A percentile compares a stretch with the other conserved stretches of the same genome.
Conservation (phyloP, 2,113 vertebrate species). For the Tringa solitaria region DNA sequence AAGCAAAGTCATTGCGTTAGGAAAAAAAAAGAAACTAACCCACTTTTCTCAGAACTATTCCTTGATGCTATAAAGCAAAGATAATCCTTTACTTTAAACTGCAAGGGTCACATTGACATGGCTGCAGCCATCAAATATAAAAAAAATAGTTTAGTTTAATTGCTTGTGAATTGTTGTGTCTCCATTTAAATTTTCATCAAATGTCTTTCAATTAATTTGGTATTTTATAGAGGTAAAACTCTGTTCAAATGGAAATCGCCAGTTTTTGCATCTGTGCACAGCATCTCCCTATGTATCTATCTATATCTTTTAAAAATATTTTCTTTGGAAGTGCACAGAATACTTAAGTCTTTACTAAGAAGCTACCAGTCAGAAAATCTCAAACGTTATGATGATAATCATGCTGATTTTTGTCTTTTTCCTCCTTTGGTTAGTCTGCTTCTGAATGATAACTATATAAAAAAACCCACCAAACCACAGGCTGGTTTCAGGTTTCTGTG, state of each 20-base stretch:
- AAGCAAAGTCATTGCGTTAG: not conserved
- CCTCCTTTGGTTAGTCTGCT: not conserved
- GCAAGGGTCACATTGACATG: not conserved
- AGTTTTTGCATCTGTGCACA: not conserved
- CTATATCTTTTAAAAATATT: not conserved
- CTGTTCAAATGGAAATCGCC: not conserved
- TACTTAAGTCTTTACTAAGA: not conserved
- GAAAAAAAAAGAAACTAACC: not conserved
- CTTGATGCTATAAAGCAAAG: not conserved
- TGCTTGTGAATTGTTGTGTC: not conserved
- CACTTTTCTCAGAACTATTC: not conserved
- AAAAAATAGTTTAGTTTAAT: not conserved
- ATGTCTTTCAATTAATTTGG: not conserved
- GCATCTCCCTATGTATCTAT: not conserved
- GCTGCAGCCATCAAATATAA: not conserved
- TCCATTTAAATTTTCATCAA: not conserved
- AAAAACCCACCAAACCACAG: not conserved
- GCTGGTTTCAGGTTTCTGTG: not conserved
- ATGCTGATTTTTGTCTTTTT: not conserved
- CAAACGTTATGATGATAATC: not conserved
- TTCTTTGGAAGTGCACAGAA: not conserved
- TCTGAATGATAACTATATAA: not conserved
- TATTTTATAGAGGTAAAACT: not conserved
- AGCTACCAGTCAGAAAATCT: not conserved
- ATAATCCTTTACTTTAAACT: not conserved